These are phyloP conservation scores for Hipposideros larvatus DNA, from an alignment of 2,797 vertebrate species.

Conservation along the genomic window DNA sequence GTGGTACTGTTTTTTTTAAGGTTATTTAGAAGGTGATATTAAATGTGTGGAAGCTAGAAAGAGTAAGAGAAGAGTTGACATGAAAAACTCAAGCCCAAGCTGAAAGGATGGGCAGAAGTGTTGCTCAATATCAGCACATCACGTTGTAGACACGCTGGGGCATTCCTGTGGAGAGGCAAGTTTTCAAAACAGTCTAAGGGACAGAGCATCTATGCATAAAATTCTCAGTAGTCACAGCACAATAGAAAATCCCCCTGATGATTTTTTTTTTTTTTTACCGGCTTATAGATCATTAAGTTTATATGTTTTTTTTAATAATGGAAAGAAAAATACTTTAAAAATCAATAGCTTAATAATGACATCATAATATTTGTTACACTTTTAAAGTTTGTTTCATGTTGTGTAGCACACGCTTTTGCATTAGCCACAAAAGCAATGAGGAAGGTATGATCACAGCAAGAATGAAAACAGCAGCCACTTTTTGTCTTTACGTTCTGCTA, in stretches of 20 bases:
- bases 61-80: conserved; percentile 64
- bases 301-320: not conserved
- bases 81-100: not conserved
- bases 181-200: conserved; percentile 57
- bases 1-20: not conserved
- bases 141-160: not conserved
- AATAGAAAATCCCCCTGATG: conserved; percentile 37
- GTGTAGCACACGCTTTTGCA: not conserved
- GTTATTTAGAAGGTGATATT: conserved; percentile 44
- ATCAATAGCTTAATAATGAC: not conserved
- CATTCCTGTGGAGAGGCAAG: not conserved
- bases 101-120: not conserved
- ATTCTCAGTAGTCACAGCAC: conserved; percentile 18
- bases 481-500: not conserved
- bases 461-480: not conserved
- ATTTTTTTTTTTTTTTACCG: conserved; percentile 19
- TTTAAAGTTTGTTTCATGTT: not conserved
- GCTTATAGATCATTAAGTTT: not conserved
- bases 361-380: not conserved
- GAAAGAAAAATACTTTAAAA: not conserved
- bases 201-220: not conserved
- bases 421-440: not conserved
- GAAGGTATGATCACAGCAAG: not conserved
- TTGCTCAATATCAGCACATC: conserved; percentile 9
- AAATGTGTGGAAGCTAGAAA: conserved; percentile 54